Conservation (phyloP, 2,888 invertebrate genomes). For the Sinodicranocentrus sp. region DNA sequence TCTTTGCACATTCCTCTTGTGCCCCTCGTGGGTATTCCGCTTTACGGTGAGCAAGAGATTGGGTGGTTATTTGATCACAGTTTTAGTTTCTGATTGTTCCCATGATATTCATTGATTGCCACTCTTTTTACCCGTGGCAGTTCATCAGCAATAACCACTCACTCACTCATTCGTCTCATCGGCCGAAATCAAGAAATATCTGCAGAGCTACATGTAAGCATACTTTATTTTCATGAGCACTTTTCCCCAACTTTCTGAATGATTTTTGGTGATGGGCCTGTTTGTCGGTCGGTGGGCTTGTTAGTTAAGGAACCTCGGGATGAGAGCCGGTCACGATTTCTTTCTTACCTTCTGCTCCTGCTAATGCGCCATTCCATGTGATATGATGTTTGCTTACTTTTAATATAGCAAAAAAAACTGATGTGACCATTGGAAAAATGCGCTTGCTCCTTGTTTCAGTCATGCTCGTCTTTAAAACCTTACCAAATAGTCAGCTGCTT, state of each 20-base stretch:
- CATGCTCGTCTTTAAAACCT: background rate
- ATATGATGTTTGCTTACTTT: slow-evolving; percentile 31
- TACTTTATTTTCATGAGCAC: background rate
- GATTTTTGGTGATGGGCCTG: slow-evolving; percentile 64
- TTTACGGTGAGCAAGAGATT: background rate
- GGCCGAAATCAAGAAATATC: slow-evolving; percentile 22
- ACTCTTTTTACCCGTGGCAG: slow-evolving; percentile 63
- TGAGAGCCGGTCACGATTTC: slow-evolving; percentile 69
- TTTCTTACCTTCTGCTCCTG: slow-evolving; percentile 49
- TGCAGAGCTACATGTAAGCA: background rate
- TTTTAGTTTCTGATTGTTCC: slow-evolving; percentile 32
- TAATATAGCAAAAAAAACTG: background rate
- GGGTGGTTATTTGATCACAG: slow-evolving; percentile 34
- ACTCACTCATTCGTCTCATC: slow-evolving; percentile 13
- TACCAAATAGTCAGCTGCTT: slow-evolving; percentile 14
- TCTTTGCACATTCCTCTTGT: slow-evolving; percentile 7
- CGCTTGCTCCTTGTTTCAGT: slow-evolving; percentile 42
- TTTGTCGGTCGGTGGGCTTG: slow-evolving; percentile 71
- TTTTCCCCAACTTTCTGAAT: slow-evolving; percentile 55
- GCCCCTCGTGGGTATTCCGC: no score
- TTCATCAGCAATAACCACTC: slow-evolving; percentile 60
- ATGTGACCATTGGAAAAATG: slow-evolving; percentile 29
- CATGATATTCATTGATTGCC: slow-evolving; percentile 46
- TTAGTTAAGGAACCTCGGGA: slow-evolving; percentile 69
- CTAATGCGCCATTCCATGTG: slow-evolving; percentile 53